Base-by-base conservation (phyloP, 2,797 vertebrate species). In the Cirrhinus molitorella region DNA sequence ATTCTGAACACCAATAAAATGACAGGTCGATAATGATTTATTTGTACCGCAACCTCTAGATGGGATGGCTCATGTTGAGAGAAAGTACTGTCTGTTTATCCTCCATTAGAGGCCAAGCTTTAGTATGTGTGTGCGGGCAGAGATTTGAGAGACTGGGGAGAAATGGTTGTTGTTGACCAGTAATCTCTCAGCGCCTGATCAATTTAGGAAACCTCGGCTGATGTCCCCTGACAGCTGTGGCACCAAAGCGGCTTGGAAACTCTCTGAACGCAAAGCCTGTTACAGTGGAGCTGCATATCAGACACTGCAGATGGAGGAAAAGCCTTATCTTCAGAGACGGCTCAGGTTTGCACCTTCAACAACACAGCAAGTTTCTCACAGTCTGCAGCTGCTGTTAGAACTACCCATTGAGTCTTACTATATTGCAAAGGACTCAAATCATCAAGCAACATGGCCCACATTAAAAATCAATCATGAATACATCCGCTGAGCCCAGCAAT, bases 211-310 rank as follows among this genome's bases (percentile, higher is more conserved):
- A 80, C 85, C 81, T 85, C 79, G 61, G 51, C 76, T 88, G 88
- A 88, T 88, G 88, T 86, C 84, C 82, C 78, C 73, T 88, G 89
- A 89, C 89, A 88, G 88, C 87, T 84, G 81, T 79, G 84, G 70
- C 78, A 84, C 87, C 73, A 90, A 87, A 90, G 86, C 81, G 6
- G 86, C 84, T 88, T 80, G 83, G 83, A 81, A 79, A 73, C 71
- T 59, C 72, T 88, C 86, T 88, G 85, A 84, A 88, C 71, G 80
- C 71, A 88, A 88, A 89, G 85, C 86, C 84, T 87, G 83, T 90
- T 88, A 87, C 66, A 79, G 55, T 77, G 81, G 78, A 83, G 71
- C 86, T 63, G 81, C 83, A 85, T 87, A 87, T 87, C 83, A 88
- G 67, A 78, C 63, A 28, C 77, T 43, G 79, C 86, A 83, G 89